Evolutionary conservation across 2,113 vertebrate genomes (phyloP).

Genomic region (Hippocampus mohnikei): DNA sequence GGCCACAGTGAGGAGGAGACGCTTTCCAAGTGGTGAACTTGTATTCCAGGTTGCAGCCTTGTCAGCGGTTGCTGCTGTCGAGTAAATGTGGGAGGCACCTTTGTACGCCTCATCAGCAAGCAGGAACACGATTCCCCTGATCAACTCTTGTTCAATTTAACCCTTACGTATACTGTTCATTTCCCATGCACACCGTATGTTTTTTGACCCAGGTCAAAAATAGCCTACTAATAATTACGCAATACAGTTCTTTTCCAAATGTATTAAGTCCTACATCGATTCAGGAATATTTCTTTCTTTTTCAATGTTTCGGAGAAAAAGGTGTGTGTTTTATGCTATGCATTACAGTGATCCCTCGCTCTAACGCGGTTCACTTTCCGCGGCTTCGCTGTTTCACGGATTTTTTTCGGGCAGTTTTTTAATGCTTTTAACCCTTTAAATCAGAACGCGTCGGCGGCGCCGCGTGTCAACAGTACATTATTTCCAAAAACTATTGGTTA

Average conservation of each 20-base stretch:
- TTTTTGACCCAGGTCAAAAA: too few relatives aligned
- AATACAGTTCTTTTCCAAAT: not conserved
- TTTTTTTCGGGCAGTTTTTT: too few relatives aligned
- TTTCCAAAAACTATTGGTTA: too few relatives aligned
- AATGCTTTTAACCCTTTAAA: too few relatives aligned
- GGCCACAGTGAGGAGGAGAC: not conserved
- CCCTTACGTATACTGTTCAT: not conserved
- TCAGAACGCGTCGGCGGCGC: too few relatives aligned
- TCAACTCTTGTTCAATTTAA: not conserved
- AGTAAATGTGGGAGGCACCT: slow-evolving; percentile 19
- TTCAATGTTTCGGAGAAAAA: not conserved
- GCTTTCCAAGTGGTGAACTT: not conserved
- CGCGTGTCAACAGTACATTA: too few relatives aligned
- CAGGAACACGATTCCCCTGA: not conserved
- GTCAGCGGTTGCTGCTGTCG: not conserved
- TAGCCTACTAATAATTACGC: not conserved
- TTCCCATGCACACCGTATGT: not conserved
- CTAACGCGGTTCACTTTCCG: too few relatives aligned
- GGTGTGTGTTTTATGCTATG: not conserved
- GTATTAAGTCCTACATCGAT: too few relatives aligned
- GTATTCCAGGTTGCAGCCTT: not conserved
- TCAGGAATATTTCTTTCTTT: not conserved
- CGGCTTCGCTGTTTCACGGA: too few relatives aligned
- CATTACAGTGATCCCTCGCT: too few relatives aligned
- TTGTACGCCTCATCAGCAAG: not conserved